These are phyloP conservation scores for Drosophila fuyamai DNA, from an alignment of 1,140 invertebrate genomes.

Conservation along the genomic window DNA sequence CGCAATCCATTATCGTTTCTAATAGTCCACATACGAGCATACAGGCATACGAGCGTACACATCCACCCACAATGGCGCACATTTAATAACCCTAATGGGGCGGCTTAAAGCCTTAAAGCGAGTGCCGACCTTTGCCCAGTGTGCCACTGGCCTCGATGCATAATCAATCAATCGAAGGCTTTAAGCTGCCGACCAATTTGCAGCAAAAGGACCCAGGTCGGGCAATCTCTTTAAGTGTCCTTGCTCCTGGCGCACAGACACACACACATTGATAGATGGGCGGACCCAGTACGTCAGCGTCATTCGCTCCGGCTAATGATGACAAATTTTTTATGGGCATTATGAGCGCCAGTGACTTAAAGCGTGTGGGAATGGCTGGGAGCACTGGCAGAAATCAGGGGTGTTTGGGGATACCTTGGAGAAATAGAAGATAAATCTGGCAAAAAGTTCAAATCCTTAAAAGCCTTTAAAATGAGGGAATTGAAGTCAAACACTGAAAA, in stretches of 20 bases:
- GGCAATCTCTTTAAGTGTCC: conserved; percentile 74
- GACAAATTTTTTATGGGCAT: conserved; percentile 82
- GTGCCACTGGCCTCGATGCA: conserved; percentile 32
- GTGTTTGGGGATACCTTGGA: no score
- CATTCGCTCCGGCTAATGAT: conserved; percentile 69
- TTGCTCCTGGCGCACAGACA: conserved; percentile 20
- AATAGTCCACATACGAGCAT: conserved; percentile 56
- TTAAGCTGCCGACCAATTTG: conserved; percentile 77
- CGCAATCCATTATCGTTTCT: conserved; percentile 78
- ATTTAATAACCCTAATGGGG: conserved; percentile 78
- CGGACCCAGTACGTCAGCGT: conserved; percentile 52
- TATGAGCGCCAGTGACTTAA: conserved; percentile 71
- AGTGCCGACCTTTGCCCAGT: conserved; percentile 44
- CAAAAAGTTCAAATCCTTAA: no score
- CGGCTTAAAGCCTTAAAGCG: conserved; percentile 76
- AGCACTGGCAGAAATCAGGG: conserved; percentile 3
- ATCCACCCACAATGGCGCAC: conserved; percentile 14
- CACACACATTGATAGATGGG: conserved; percentile 71
- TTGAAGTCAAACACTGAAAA: no score
- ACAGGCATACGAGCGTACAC: conserved; percentile 11
- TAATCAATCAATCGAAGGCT: conserved; percentile 81
- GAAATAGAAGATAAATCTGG: no score
- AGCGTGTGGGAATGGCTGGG: conserved; percentile 58
- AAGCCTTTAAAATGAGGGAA: no score
- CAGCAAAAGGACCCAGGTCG: conserved; percentile 36